phyloP scores from a whole-genome alignment of 2,113 vertebrate species.

The Microtus richardsoni region DNA sequence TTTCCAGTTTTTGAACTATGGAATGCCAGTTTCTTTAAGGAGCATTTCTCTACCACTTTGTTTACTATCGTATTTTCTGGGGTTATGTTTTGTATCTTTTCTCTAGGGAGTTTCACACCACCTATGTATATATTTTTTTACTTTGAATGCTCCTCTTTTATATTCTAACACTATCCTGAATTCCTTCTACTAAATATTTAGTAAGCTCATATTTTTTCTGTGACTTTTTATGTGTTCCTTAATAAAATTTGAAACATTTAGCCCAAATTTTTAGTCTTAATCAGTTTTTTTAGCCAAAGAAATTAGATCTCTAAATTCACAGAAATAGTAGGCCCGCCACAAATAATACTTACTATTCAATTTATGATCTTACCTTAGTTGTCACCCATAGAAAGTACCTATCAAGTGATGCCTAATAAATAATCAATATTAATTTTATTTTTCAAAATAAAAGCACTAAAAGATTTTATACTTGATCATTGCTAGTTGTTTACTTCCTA shows the following conservation, averaged over 20 bases:
- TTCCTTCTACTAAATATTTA: background rate
- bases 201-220: background rate
- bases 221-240: background rate
- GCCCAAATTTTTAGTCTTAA: background rate
- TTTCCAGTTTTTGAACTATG: background rate
- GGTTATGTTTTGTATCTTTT: background rate
- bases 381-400: background rate
- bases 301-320: background rate
- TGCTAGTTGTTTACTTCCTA: background rate
- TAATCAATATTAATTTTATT: background rate
- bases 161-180: background rate
- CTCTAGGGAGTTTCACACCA: background rate
- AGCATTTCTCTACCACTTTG: background rate
- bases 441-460: background rate
- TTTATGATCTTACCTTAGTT: background rate
- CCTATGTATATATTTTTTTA: background rate
- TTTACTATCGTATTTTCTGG: background rate
- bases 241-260: background rate
- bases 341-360: background rate
- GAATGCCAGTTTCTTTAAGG: background rate
- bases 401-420: background rate
- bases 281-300: background rate
- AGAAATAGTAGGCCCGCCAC: background rate
- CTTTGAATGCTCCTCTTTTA: background rate
- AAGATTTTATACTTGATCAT: background rate